These are phyloP conservation scores for Drosophila tripunctata DNA, from an alignment of 2,888 invertebrate species.

Conservation along the genomic window DNA sequence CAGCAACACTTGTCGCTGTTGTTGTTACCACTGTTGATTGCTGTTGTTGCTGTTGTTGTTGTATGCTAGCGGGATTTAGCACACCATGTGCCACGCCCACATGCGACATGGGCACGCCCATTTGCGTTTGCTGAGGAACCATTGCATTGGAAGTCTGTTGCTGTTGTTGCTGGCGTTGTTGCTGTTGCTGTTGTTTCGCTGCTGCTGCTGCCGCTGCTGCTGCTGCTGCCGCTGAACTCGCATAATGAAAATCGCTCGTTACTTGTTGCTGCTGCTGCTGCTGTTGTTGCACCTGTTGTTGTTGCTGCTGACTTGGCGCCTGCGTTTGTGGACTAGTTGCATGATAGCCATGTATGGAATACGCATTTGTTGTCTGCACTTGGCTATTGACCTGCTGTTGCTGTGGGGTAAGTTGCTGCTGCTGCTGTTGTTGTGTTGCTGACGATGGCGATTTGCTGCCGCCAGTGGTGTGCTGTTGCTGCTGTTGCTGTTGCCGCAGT, in stretches of 20 bases:
- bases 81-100: constrained; percentile 63
- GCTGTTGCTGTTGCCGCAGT: constrained; percentile 58
- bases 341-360: constrained; percentile 87
- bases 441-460: constrained; percentile 55
- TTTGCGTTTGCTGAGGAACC: constrained; percentile 84
- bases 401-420: constrained; percentile 49
- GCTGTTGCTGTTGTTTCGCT: constrained; percentile 81
- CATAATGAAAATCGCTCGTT: constrained; percentile 48
- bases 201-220: constrained; percentile 55
- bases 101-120: constrained; percentile 69
- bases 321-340: constrained; percentile 84
- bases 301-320: constrained; percentile 67
- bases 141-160: constrained; percentile 84
- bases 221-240: constrained; percentile 72
- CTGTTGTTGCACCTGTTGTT: constrained; percentile 64
- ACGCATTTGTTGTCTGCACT: constrained; percentile 88
- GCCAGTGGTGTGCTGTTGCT: constrained; percentile 38
- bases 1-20: constrained; percentile 66
- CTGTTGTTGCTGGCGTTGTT: constrained; percentile 77
- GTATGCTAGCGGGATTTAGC: constrained; percentile 32
- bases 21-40: constrained; percentile 69
- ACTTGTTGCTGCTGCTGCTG: constrained; percentile 68
- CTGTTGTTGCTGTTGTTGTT: constrained; percentile 69
- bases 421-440: constrained; percentile 36
- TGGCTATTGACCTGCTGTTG: constrained; percentile 62